A percentile compares a stretch with the other conserved stretches of the same genome.
Evolutionary conservation across 2,888 invertebrate species (phyloP).

Genomic region (Ctena decussata): DNA sequence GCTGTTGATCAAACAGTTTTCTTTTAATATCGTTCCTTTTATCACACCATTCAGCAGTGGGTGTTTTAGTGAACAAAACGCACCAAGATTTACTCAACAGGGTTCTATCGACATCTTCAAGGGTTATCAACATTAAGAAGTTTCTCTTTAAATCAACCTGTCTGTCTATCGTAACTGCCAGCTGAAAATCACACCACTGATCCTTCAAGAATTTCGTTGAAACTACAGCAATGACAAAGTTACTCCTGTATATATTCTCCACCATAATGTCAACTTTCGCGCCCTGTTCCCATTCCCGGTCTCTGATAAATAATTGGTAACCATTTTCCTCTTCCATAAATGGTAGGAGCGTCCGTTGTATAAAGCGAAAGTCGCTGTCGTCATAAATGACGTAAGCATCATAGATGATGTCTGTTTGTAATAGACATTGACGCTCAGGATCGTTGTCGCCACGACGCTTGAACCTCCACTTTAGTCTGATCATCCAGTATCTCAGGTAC

Average conservation of each 20-base stretch:
- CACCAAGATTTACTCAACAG: conserved; percentile 29
- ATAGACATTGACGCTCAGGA: conserved; percentile 14
- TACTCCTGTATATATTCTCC: conserved; percentile 50
- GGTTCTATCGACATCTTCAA: conserved; percentile 38
- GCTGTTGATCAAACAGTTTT: conserved; percentile 34
- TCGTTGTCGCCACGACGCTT: background rate
- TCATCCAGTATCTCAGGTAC: conserved; percentile 3
- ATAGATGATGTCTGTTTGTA: background rate
- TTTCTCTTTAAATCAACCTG: conserved; percentile 26
- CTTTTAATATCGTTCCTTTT: conserved; percentile 20
- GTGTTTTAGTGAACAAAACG: conserved; percentile 26
- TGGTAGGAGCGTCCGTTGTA: background rate
- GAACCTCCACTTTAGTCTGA: background rate
- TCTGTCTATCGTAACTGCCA: conserved; percentile 44
- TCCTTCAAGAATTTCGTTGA: conserved; percentile 52
- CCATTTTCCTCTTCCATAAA: conserved; percentile 26
- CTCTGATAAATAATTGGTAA: conserved; percentile 23
- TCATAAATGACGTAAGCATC: conserved; percentile 33
- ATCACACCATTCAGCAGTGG: conserved; percentile 28
- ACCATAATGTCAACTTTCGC: conserved; percentile 44
- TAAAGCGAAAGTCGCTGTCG: conserved; percentile 7
- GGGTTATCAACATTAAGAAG: conserved; percentile 37
- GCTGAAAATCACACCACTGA: conserved; percentile 62
- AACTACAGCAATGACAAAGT: conserved; percentile 50
- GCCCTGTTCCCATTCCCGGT: conserved; percentile 5